These are phyloP conservation scores for Varanus salvator DNA, from an alignment of 2,113 vertebrate genomes.

Conservation along the genomic window DNA sequence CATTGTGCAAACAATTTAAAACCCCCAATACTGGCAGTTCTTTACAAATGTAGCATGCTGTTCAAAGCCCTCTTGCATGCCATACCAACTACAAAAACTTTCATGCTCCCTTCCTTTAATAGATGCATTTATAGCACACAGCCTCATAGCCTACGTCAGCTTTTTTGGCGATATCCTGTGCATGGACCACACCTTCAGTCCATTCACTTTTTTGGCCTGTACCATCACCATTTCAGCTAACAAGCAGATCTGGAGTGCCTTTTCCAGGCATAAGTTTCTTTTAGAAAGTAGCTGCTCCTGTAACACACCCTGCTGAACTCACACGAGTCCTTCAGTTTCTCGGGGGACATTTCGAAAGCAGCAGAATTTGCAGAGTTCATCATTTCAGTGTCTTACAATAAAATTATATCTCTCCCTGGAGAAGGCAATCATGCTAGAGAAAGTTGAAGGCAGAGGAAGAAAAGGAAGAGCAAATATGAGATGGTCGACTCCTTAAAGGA, in stretches of 20 bases:
- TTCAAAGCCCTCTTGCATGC: background rate
- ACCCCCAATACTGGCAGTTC: background rate
- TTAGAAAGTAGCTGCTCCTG: background rate
- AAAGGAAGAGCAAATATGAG: too few species aligned
- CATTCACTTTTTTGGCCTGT: background rate
- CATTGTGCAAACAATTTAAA: background rate
- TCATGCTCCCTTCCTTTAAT: background rate
- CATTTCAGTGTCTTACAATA: too few species aligned
- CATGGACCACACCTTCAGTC: background rate
- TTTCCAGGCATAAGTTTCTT: background rate
- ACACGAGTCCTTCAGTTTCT: background rate
- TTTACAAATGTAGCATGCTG: background rate
- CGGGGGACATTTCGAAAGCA: background rate
- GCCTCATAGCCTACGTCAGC: background rate
- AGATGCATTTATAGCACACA: background rate
- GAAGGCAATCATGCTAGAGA: too few species aligned
- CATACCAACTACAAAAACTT: background rate
- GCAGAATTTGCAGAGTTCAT: background rate
- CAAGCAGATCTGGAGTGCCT: background rate
- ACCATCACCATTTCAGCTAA: background rate
- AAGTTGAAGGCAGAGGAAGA: too few species aligned
- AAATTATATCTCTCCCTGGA: too few species aligned
- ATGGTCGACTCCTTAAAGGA: too few species aligned
- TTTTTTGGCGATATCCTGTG: background rate
- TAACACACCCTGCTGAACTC: background rate